These are phyloP conservation scores for Stegastes partitus DNA, from an alignment of 2,113 vertebrate genomes.

Conservation along the genomic window DNA sequence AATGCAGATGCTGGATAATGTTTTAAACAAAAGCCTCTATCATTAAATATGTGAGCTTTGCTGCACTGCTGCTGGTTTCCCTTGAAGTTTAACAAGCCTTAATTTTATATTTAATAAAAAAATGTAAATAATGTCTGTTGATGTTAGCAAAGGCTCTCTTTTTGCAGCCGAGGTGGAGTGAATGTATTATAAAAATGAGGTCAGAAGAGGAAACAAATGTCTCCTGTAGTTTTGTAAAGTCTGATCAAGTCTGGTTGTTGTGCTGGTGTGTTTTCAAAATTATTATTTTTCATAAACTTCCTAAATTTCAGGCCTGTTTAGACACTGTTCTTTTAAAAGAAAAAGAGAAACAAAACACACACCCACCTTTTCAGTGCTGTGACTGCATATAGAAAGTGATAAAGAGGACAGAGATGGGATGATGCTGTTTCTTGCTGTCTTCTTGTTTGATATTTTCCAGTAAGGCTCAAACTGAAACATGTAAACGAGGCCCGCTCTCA, in stretches of 20 bases:
- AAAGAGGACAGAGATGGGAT: slow-evolving; percentile 50
- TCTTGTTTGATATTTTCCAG: slow-evolving; percentile 66
- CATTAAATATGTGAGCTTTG: slow-evolving; percentile 10
- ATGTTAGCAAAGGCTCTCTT: neutral
- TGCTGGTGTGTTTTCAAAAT: slow-evolving; percentile 1
- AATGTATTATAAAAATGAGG: neutral
- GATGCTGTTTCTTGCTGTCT: slow-evolving; percentile 48
- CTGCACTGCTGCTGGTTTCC: neutral
- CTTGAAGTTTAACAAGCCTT: neutral
- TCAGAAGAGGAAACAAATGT: neutral
- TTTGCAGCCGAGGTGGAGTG: neutral
- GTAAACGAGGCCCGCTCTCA: slow-evolving; percentile 56
- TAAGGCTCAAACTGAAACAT: slow-evolving; percentile 56
- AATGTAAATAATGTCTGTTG: neutral
- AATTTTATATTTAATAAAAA: neutral
- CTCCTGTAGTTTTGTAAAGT: neutral
- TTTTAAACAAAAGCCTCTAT: slow-evolving; percentile 4
- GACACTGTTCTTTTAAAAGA: slow-evolving; percentile 16
- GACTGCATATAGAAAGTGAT: slow-evolving; percentile 34
- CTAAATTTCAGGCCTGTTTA: slow-evolving; percentile 17
- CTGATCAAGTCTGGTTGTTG: neutral
- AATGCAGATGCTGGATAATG: neutral
- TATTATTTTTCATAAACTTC: neutral
- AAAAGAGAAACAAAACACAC: slow-evolving; percentile 9
- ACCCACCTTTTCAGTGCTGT: slow-evolving; percentile 33